Base-by-base conservation (phyloP, 2,888 invertebrate genomes). In the Caenorhabditis becei region DNA sequence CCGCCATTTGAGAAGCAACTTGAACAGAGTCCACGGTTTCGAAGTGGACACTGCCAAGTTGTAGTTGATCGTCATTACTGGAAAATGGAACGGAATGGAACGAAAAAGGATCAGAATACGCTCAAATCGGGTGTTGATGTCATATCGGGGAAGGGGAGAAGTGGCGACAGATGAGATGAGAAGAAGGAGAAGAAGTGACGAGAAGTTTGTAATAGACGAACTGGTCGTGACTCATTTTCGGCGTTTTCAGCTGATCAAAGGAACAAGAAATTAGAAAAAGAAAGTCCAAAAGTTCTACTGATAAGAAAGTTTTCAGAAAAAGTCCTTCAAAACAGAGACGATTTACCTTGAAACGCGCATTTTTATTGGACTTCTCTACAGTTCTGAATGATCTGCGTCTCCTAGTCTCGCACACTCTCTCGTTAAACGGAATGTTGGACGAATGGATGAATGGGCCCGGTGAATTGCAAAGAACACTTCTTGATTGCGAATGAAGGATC, bases 11-110 rank as follows among this genome's bases (percentile, higher is more conserved):
- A 87, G 78, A n/a, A 87, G 80, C 54, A 87, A 61, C 67, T 87
- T 87, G 83, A 87, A 87, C 26, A 87, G 77, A 35, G 87, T 87
- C 87, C 87, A 87, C 53, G 87, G 87, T 56, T 83, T 84, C 24
- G 86, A 86, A 28, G 87, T 87, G 56, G 87, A 87, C 53, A 87
- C 87, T 16, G 86, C 86, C 66, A 87, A 74, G 66, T 87, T 87
- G 69, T 87, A 87, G 71, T 87, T 87, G 56, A 87, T 87, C 71
- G 87, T 87, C 87, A 87, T 87, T 35, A 53, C 71, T 66, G 63
- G 20, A 66, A 58, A 62, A 10, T 35, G 49, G n/a, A 24, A 32
- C 10, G 32, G 23, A 23, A 35, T 47, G 23, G 61, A 62, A 62
- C 23, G 51, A 32, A 26, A 54, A 53, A 10, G 47, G 18, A 70